Percentiles rank a stretch among this genome's conserved stretches.
Conservation (phyloP, 2,797 vertebrate genomes). For the Sebastes kiyomatsui region DNA sequence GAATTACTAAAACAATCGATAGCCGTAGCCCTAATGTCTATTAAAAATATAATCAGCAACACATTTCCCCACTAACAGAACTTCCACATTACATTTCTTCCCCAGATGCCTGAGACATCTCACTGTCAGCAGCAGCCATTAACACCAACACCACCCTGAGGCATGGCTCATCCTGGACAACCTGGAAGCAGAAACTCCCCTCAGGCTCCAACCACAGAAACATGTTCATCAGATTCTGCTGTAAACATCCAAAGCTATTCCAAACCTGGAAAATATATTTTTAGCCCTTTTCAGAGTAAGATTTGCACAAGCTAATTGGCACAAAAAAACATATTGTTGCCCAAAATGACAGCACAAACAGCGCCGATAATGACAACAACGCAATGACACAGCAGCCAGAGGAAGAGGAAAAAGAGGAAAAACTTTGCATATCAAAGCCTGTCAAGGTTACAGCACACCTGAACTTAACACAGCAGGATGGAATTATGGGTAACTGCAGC, state of each 20-base stretch:
- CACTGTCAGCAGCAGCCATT: conserved; percentile 18
- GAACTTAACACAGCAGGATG: conserved; percentile 1
- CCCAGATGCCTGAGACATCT: background rate
- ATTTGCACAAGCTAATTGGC: background rate
- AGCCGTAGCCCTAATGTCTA: accelerated
- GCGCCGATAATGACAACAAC: background rate
- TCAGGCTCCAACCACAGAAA: background rate
- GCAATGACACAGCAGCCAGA: background rate
- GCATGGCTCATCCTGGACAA: conserved; percentile 6
- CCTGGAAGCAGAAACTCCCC: conserved; percentile 10
- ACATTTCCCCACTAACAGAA: background rate
- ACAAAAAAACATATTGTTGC: background rate
- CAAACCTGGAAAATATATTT: background rate
- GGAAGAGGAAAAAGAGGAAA: background rate
- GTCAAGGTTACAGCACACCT: conserved; percentile 16
- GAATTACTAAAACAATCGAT: too few species aligned
- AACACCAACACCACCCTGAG: conserved; percentile 32
- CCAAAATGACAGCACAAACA: background rate
- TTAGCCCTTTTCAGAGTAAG: background rate
- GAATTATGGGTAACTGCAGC: background rate
- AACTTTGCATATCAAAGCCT: conserved; percentile 21
- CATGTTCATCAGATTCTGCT: background rate
- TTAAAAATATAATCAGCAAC: background rate
- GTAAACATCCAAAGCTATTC: background rate
- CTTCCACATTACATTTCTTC: background rate